Evolutionary conservation across 2,113 vertebrate genomes (phyloP).

Genomic region (Lycaon pictus): DNA sequence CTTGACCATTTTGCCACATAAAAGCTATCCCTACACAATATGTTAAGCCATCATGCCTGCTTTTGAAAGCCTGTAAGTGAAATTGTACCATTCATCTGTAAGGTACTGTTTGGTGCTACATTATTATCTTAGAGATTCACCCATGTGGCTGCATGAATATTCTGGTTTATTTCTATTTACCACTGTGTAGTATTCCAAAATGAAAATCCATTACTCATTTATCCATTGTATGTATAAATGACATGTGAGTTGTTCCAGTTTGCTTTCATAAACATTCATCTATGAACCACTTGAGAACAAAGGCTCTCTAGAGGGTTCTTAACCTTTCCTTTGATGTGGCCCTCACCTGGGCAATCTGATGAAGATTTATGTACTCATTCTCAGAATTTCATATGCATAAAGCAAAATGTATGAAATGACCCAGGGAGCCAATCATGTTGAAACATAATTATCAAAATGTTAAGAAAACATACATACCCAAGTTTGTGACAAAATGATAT

Average conservation of each 20-base stretch:
- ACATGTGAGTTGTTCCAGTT: background rate
- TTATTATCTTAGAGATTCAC: background rate
- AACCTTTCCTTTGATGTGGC: background rate
- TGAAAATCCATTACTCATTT: background rate
- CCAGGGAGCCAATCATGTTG: background rate
- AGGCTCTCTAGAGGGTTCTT: background rate
- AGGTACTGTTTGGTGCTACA: background rate
- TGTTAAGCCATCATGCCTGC: background rate
- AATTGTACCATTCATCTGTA: fast-evolving
- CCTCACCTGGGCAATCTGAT: background rate
- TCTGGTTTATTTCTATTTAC: background rate
- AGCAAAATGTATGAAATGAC: background rate
- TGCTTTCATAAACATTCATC: background rate
- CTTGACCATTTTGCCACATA: background rate
- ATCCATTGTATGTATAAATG: background rate
- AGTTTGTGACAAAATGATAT: background rate
- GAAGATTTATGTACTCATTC: background rate
- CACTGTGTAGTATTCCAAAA: background rate
- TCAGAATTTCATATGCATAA: background rate
- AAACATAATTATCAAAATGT: background rate
- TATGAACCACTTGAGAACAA: background rate
- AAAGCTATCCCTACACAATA: background rate
- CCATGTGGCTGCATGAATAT: background rate
- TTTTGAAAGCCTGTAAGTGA: background rate
- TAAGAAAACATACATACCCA: background rate